Evolutionary conservation across 2,797 vertebrate genomes (phyloP), one percentile per base, ranked within the genome.

Genomic region (Ambastaia sidthimunki): DNA sequence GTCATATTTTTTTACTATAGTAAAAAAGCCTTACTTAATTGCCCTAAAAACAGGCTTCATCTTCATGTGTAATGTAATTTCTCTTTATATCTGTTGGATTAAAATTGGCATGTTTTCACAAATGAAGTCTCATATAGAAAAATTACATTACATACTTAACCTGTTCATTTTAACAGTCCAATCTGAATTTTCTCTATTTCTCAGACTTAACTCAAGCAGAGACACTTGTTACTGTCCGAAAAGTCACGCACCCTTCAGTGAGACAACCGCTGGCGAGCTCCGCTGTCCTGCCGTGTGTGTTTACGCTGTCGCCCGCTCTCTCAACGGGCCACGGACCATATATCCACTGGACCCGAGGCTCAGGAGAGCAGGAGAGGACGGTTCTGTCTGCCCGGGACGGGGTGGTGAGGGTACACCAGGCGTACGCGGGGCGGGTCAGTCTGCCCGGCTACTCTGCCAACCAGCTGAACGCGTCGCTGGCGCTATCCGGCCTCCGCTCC

Each of bases 281-380:
- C 11, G 95, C 91, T 21, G 85, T 93, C 37, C 92, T 98, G 23
- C 96, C 97, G 34, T 99, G 97, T 85, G 89, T 95, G 86, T 96
- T 96, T 87, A 89, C 93, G 1, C 91, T 96, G 48, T 90, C 88
- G 15, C 85, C 83, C 85, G 73, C 85, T 1, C 62, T 78, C 88
- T 60, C 79, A 83, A 0, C 60, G 74, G 2, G 92, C 92, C 52
- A 86, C 88, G 92, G 94, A 0, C 92, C 95, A 0, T 94, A 93
- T 1, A 87, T 98, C 86, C 94, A 95, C 89, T 99, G 98, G 98
- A 97, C 95, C 86, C 95, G 88, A 34, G 89, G 93, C 79, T 85
- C 70, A 34, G 83, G 59, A 16, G 80, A 44, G 1, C 88, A 88
- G 83, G 95, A 97, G 76, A 52, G 90, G 74, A 89, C 93, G 28